Conservation (phyloP, 1,140 invertebrate genomes). For the Colletes latitarsis region DNA sequence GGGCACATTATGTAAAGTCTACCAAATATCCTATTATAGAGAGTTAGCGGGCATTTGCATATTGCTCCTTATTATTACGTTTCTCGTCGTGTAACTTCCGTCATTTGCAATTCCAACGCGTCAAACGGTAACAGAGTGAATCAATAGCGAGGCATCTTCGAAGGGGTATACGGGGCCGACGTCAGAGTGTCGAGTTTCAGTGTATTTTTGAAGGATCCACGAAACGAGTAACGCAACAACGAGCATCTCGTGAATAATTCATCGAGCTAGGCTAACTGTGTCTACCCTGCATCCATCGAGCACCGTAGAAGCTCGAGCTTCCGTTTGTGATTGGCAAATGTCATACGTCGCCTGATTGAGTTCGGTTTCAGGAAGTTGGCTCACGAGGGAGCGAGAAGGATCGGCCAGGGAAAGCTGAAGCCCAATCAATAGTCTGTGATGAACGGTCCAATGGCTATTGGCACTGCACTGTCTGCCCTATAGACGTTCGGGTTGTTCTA, state of each 20-base stretch:
- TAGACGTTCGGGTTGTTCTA: conserved; percentile 59
- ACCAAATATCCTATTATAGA: too few species aligned
- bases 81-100: too few species aligned
- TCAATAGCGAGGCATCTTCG: too few species aligned
- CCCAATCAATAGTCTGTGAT: conserved; percentile 64
- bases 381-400: conserved; percentile 18
- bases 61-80: too few species aligned
- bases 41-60: too few species aligned
- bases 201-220: neutral
- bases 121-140: too few species aligned
- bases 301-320: neutral
- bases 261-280: conserved; percentile 3
- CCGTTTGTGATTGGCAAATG: conserved; percentile 37
- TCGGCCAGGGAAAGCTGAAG: conserved; percentile 36
- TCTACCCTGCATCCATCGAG: neutral
- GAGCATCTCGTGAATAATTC: conserved; percentile 27
- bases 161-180: too few species aligned
- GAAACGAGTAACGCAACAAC: neutral
- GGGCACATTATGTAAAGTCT: too few species aligned
- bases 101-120: too few species aligned
- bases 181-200: neutral
- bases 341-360: conserved; percentile 42
- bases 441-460: conserved; percentile 65
- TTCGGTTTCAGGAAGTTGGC: conserved; percentile 32
- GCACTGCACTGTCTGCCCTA: conserved; percentile 50